A percentile compares a stretch with the other conserved stretches of the same genome.
phyloP scores from a whole-genome alignment of 2,113 vertebrate species.

The Thamnaconus septentrionalis region DNA sequence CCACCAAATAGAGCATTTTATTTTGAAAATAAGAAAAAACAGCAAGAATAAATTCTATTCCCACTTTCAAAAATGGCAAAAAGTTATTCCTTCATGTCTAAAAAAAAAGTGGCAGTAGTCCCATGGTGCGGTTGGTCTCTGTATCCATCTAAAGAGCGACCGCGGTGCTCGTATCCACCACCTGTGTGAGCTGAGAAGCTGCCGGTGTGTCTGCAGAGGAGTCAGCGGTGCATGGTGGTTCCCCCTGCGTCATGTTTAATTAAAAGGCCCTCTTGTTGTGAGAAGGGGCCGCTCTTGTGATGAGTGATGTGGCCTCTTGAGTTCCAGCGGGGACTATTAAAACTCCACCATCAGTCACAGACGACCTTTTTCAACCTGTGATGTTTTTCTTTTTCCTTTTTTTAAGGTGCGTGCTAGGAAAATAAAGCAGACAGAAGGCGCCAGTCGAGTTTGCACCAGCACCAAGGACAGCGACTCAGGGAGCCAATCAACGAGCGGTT shows the following conservation, averaged over 20 bases:
- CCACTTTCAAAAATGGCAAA: no score
- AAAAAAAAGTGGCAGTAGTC: background rate
- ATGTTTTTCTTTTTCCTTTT: no score
- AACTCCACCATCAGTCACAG: background rate
- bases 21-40: no score
- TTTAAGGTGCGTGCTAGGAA: no score
- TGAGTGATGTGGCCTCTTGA: slow-evolving; percentile 29
- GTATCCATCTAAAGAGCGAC: slow-evolving; percentile 1
- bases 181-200: slow-evolving; percentile 16
- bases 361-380: no score
- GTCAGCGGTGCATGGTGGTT: slow-evolving; percentile 57
- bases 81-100: background rate
- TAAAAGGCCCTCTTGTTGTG: slow-evolving; percentile 49
- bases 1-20: no score
- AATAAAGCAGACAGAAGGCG: no score
- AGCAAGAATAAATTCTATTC: no score
- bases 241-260: slow-evolving; percentile 70
- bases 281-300: slow-evolving; percentile 16
- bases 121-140: slow-evolving; percentile 5
- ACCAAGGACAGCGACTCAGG: slow-evolving; percentile 69
- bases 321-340: slow-evolving; percentile 4
- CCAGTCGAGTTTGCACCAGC: slow-evolving; percentile 35
- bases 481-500: no score
- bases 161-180: background rate
- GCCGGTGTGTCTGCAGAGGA: slow-evolving; percentile 23